These are phyloP conservation scores for Eristalinus sepulchralis DNA, from an alignment of 2,888 invertebrate species.

Conservation along the genomic window DNA sequence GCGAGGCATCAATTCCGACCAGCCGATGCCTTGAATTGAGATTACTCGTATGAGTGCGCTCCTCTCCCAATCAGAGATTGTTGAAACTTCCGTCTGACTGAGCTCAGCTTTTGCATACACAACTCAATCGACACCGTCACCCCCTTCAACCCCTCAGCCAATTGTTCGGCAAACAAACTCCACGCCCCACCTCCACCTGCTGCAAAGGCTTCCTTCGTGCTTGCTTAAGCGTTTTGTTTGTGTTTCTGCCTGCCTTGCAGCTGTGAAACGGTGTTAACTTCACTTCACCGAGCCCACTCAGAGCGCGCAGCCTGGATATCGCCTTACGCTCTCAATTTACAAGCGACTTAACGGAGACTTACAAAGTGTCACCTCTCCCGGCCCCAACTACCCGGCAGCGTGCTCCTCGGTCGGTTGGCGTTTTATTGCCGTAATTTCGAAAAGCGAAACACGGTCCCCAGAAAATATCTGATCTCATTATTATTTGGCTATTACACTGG, in stretches of 20 bases:
- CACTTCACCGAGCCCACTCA: background rate
- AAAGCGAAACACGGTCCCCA: background rate
- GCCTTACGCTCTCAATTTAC: conserved; percentile 28
- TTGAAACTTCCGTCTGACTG: background rate
- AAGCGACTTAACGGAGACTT: conserved; percentile 20
- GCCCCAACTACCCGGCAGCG: background rate
- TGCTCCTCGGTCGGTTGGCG: background rate
- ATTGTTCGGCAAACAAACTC: background rate
- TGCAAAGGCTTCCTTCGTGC: background rate
- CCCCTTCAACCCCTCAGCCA: background rate
- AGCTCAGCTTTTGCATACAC: background rate
- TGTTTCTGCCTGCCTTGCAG: background rate
- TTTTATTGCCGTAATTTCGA: conserved; percentile 5
- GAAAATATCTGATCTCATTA: conserved; percentile 31
- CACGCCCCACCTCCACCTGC: background rate
- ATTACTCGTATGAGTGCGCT: background rate
- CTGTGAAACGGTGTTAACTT: background rate
- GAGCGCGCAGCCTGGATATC: background rate
- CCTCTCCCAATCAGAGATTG: background rate
- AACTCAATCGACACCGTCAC: background rate
- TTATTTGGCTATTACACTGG: conserved; percentile 16
- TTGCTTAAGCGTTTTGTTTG: background rate
- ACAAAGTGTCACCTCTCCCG: background rate
- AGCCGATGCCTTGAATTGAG: background rate
- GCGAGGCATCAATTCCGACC: background rate